phyloP scores from a whole-genome alignment of 2,113 vertebrate genomes.

The Bubo blakistoni region DNA sequence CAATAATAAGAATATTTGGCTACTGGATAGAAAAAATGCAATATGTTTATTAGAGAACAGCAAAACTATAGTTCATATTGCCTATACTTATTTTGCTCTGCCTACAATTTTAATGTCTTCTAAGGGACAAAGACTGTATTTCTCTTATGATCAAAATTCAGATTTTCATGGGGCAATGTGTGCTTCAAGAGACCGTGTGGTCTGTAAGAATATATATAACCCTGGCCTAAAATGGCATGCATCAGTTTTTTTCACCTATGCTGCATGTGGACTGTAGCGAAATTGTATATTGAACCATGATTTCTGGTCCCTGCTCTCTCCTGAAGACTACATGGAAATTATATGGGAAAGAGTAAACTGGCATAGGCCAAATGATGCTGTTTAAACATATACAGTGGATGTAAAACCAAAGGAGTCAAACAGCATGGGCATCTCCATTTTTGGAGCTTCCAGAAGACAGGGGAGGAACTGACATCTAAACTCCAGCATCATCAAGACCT shows the following conservation, averaged over 20 bases:
- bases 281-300: neutral
- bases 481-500: neutral
- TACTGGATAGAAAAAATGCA: neutral
- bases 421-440: rapidly evolving
- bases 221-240: neutral
- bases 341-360: neutral
- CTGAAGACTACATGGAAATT: neutral
- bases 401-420: neutral
- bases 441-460: neutral
- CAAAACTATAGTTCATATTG: neutral
- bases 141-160: neutral
- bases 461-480: neutral
- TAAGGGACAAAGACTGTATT: neutral
- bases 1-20: neutral
- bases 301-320: neutral
- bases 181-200: neutral
- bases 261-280: neutral
- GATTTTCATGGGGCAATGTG: neutral
- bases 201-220: neutral
- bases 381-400: neutral
- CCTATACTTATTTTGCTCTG: neutral
- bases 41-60: neutral
- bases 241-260: neutral
- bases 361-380: neutral
- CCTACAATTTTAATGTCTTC: neutral